These are phyloP conservation scores for Scylla paramamosain DNA, from an alignment of 1,140 invertebrate species.

Conservation along the genomic window DNA sequence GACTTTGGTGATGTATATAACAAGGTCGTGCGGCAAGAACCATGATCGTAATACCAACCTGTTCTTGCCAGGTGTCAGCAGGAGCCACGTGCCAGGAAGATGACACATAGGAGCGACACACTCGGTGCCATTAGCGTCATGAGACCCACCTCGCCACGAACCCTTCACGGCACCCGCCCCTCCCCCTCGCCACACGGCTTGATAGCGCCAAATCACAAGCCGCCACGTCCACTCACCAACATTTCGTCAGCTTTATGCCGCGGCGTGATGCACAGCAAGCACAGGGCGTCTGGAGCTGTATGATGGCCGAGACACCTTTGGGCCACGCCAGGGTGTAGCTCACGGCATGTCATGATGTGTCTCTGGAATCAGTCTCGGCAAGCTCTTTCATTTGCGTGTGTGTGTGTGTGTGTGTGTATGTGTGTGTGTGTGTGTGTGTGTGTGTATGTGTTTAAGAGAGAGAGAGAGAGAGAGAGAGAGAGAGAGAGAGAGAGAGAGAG, in stretches of 20 bases:
- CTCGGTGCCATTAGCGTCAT: not conserved
- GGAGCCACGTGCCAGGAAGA: not conserved
- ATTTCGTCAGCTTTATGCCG: constrained; percentile 3
- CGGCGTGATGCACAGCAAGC: not conserved
- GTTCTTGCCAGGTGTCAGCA: constrained; percentile 6
- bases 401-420: constrained; percentile 2
- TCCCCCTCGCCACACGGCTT: not conserved
- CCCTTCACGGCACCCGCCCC: not conserved
- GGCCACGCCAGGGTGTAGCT: not conserved
- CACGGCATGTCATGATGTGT: not conserved
- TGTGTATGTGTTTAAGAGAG: not conserved
- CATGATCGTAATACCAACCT: not conserved
- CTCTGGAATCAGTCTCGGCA: not conserved
- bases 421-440: constrained; percentile 1
- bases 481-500: not conserved
- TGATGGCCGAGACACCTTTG: not conserved
- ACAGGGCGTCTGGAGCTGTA: not conserved
- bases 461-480: not conserved
- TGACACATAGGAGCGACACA: not conserved
- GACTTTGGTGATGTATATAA: not conserved
- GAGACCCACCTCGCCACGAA: not conserved
- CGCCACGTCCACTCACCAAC: not conserved
- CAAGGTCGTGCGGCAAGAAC: not conserved
- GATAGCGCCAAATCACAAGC: constrained; percentile 1
- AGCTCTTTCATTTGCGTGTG: not conserved